phyloP scores from a whole-genome alignment of 2,113 vertebrate species.

The Paradoxurus hermaphroditus region DNA sequence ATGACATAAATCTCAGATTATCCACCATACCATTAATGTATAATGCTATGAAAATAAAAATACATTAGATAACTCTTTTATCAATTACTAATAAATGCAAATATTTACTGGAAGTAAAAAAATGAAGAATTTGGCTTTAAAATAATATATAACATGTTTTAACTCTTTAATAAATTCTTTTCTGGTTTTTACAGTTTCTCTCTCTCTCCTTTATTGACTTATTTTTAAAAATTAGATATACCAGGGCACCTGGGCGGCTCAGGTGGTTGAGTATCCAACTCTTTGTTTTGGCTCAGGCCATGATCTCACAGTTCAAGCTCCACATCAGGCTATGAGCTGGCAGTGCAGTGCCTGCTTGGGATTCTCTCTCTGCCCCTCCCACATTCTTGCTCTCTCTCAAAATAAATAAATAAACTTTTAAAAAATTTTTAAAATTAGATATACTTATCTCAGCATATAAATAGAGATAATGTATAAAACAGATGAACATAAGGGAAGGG shows the following conservation, averaged over 20 bases:
- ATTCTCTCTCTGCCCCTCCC: no score
- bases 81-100: neutral
- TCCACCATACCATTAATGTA: neutral
- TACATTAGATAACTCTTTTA: neutral
- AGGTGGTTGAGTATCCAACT: no score
- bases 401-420: no score
- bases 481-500: no score
- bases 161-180: neutral
- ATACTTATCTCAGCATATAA: neutral
- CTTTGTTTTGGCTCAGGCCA: no score
- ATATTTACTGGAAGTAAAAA: neutral
- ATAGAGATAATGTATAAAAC: no score
- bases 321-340: no score
- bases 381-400: no score
- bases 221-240: neutral
- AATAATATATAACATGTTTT: neutral
- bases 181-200: neutral
- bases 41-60: slow-evolving; percentile 36
- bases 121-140: neutral
- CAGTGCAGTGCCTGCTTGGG: no score
- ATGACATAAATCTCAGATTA: neutral
- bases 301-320: no score
- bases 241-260: no score
- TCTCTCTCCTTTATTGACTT: neutral
- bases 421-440: neutral